A percentile compares a stretch with the other conserved stretches of the same genome.
Conservation (phyloP, 2,113 vertebrate genomes). For the Narcine bancroftii region DNA sequence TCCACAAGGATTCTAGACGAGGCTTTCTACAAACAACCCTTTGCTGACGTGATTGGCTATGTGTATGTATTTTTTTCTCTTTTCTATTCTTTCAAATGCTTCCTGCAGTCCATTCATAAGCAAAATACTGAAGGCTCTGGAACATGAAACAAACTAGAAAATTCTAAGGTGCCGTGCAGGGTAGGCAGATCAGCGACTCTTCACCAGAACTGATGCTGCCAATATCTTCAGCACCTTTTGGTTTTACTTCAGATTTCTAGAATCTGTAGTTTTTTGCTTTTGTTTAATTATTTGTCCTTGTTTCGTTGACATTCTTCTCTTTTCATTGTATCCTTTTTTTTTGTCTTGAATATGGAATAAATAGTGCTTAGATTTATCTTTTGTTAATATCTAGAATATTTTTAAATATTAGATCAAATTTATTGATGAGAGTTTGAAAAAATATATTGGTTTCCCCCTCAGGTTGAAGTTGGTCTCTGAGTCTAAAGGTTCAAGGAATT, state of each 20-base stretch:
- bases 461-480: neutral
- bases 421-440: neutral
- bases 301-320: neutral
- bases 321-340: neutral
- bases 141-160: too few relatives aligned
- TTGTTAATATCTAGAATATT: neutral
- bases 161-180: too few relatives aligned
- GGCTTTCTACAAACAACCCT: conserved; percentile 99
- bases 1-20: conserved; percentile 96
- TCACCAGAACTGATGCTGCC: too few relatives aligned
- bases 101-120: neutral
- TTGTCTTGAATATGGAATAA: neutral
- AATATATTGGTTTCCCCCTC: neutral
- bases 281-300: neutral
- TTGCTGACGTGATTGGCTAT: conserved; percentile 99
- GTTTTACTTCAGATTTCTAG: neutral
- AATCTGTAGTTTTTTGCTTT: neutral
- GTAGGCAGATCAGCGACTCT: too few relatives aligned
- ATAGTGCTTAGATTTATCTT: too few relatives aligned
- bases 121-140: too few relatives aligned
- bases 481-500: neutral
- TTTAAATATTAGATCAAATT: neutral
- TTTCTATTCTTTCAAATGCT: neutral
- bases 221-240: too few relatives aligned
- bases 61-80: conserved; percentile 77